Conservation (phyloP, 2,888 invertebrate genomes). For the Emesis furor region DNA sequence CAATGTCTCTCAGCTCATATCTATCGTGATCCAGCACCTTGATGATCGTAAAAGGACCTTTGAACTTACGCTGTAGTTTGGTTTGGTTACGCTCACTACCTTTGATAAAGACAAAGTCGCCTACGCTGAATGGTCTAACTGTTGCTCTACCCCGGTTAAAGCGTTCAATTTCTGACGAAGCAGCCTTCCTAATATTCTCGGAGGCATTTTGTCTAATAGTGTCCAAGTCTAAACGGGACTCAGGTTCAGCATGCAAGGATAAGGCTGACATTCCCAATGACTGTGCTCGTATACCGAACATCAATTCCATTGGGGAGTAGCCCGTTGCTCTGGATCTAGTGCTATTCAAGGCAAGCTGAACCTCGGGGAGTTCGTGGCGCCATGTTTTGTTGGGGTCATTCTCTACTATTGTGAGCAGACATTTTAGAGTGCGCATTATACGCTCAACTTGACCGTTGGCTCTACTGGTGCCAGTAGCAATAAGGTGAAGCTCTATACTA, state of each 20-base stretch:
- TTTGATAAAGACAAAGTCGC: slow-evolving; percentile 67
- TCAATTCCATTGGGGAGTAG: slow-evolving; percentile 68
- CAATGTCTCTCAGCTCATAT: slow-evolving; percentile 42
- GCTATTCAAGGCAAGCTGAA: slow-evolving; percentile 72
- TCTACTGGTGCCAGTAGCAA: slow-evolving; percentile 66
- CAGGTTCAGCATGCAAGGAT: background rate
- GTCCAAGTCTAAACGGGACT: background rate
- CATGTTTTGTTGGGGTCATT: slow-evolving; percentile 48
- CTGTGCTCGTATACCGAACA: background rate
- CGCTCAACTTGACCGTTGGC: too few species aligned
- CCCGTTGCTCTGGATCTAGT: slow-evolving; percentile 63
- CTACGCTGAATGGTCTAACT: slow-evolving; percentile 48
- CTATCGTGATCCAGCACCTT: slow-evolving; percentile 43
- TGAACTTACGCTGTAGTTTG: slow-evolving; percentile 59
- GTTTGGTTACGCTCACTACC: slow-evolving; percentile 62
- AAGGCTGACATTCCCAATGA: background rate
- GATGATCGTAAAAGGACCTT: slow-evolving; percentile 39
- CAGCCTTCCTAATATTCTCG: background rate
- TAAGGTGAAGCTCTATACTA: slow-evolving; percentile 68
- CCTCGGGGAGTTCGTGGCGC: slow-evolving; percentile 59
- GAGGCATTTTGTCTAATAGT: background rate
- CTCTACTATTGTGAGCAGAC: slow-evolving; percentile 63
- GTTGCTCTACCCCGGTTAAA: slow-evolving; percentile 41
- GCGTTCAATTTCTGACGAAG: background rate
- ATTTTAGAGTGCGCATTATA: slow-evolving; percentile 68